Percentiles rank a stretch among this genome's conserved stretches.
Evolutionary conservation across 2,797 vertebrate genomes (phyloP).

Genomic region (Bothrops alternatus): DNA sequence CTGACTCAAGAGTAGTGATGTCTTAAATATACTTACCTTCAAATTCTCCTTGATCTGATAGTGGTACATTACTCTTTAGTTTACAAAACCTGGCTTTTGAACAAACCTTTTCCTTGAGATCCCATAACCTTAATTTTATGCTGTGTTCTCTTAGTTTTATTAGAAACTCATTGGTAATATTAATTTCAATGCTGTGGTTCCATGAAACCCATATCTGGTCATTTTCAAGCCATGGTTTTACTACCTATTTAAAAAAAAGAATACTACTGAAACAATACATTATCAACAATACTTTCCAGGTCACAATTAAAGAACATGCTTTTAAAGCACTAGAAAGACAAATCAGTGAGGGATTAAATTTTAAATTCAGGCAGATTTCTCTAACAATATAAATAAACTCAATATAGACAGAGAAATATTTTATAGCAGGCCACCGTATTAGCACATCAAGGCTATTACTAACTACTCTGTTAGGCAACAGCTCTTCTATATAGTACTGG

Average conservation of each 20-base stretch:
- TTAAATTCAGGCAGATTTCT: background rate
- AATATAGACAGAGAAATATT: background rate
- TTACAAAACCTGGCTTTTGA: slow-evolving; percentile 66
- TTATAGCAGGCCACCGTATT: background rate
- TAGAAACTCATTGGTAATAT: slow-evolving; percentile 72
- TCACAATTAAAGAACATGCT: background rate
- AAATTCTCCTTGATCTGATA: slow-evolving; percentile 36
- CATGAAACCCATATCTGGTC: slow-evolving; percentile 79
- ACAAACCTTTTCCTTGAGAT: slow-evolving; percentile 72
- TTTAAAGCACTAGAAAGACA: background rate
- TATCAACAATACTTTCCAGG: background rate
- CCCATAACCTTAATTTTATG: slow-evolving; percentile 76
- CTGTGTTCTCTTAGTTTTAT: slow-evolving; percentile 75
- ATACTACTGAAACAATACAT: background rate
- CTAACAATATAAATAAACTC: background rate
- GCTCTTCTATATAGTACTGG: background rate
- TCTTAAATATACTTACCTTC: slow-evolving; percentile 39
- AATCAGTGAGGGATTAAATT: background rate
- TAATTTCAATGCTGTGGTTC: slow-evolving; percentile 70
- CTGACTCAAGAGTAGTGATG: background rate
- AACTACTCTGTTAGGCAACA: background rate
- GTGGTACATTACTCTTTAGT: slow-evolving; percentile 47
- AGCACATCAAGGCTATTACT: background rate
- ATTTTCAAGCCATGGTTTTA: slow-evolving; percentile 77
- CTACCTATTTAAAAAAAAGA: slow-evolving; percentile 61